A percentile compares a stretch with the other conserved stretches of the same genome.
Conservation (phyloP, 1,140 invertebrate genomes). For the Arion vulgaris region DNA sequence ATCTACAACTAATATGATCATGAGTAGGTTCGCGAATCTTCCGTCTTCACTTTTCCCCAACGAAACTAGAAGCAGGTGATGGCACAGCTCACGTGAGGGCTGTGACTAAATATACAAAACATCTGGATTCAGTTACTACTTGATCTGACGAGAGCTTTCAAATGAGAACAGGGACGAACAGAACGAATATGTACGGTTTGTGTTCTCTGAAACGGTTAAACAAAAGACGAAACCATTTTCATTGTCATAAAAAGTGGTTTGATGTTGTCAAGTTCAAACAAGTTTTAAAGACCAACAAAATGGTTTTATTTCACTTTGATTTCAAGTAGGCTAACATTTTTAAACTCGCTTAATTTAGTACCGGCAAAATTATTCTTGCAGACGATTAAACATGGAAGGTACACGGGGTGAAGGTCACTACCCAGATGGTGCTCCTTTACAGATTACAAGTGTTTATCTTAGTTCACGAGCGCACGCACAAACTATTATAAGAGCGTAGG, state of each 20-base stretch:
- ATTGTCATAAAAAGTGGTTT: background rate
- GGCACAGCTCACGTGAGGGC: background rate
- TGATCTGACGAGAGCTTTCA: background rate
- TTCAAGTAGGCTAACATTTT: too few relatives aligned
- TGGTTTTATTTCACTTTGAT: too few relatives aligned
- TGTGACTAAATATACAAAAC: background rate
- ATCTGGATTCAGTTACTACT: background rate
- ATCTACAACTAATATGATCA: background rate
- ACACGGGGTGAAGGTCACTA: background rate
- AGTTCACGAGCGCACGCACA: too few relatives aligned
- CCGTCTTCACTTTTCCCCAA: background rate
- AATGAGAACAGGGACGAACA: background rate
- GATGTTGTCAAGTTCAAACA: background rate
- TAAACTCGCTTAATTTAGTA: too few relatives aligned
- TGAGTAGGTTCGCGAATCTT: background rate
- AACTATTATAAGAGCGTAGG: too few relatives aligned
- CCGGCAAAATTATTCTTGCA: too few relatives aligned
- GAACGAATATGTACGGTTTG: background rate
- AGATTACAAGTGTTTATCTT: too few relatives aligned
- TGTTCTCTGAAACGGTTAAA: background rate
- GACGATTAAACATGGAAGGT: too few relatives aligned
- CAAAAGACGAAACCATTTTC: background rate
- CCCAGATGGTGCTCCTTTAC: too few relatives aligned
- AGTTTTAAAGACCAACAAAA: background rate
- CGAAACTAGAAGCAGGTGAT: background rate